Conservation (phyloP, 2,797 vertebrate genomes). For the Miichthys miiuy region DNA sequence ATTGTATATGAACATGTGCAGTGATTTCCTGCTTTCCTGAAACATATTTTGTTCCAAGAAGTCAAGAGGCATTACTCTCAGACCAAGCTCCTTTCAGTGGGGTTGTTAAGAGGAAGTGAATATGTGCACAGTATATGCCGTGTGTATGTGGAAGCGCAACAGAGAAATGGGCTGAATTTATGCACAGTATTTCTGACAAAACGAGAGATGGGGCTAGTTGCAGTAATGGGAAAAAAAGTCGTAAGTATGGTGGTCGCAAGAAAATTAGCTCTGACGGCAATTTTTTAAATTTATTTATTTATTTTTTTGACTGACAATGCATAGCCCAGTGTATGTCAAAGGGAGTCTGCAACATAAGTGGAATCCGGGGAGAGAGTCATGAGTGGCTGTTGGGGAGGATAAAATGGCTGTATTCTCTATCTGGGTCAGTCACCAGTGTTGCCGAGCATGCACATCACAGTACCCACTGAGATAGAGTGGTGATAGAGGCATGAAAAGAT, state of each 20-base stretch:
- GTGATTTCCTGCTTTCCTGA: constrained; percentile 67
- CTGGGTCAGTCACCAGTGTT: constrained; percentile 72
- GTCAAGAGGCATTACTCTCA: constrained; percentile 75
- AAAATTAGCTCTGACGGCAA: constrained; percentile 35
- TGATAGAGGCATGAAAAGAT: constrained; percentile 72
- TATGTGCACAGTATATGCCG: constrained; percentile 16
- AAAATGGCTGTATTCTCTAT: constrained; percentile 69
- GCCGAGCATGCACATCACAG: constrained; percentile 63
- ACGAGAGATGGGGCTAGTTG: constrained; percentile 20
- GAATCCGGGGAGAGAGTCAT: constrained; percentile 46
- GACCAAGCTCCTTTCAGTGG: constrained; percentile 57
- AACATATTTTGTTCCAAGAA: constrained; percentile 69
- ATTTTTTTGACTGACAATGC: constrained; percentile 50
- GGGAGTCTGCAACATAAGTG: constrained; percentile 68
- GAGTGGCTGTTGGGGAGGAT: constrained; percentile 38
- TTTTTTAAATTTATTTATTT: too few species aligned
- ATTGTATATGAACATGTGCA: constrained; percentile 77
- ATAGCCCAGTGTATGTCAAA: constrained; percentile 47
- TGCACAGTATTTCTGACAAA: constrained; percentile 45
- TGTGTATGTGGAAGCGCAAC: constrained; percentile 5
- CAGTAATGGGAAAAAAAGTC: constrained; percentile 17
- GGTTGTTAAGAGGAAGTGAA: constrained; percentile 28
- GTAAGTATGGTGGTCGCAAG: constrained; percentile 28
- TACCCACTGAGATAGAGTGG: constrained; percentile 73
- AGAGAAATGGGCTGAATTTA: constrained; percentile 33